A percentile compares a stretch with the other conserved stretches of the same genome.
phyloP scores from a whole-genome alignment of 2,113 vertebrate genomes.

The Psophia crepitans region DNA sequence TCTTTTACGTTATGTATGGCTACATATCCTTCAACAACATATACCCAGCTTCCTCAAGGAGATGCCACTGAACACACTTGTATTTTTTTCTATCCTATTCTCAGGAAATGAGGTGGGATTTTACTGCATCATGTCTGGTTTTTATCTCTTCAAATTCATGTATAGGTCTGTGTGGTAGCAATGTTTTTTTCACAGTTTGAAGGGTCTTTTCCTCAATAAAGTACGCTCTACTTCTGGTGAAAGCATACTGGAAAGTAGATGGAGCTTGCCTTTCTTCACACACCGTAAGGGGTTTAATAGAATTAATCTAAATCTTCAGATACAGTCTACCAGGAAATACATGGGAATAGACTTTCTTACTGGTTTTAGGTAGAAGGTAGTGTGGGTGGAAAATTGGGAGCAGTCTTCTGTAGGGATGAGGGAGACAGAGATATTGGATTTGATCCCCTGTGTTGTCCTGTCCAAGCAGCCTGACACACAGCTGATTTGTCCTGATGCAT shows the following conservation, averaged over 20 bases:
- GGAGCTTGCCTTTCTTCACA: neutral
- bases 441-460: neutral
- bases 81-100: neutral
- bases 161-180: neutral
- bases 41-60: neutral
- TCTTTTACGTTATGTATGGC: neutral
- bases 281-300: neutral
- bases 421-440: neutral
- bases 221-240: neutral
- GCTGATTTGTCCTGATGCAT: neutral
- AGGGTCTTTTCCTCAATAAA: neutral
- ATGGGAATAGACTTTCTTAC: neutral
- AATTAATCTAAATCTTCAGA: neutral
- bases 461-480: neutral
- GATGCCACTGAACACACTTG: neutral
- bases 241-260: neutral
- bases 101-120: neutral
- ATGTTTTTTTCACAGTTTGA: neutral
- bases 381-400: neutral
- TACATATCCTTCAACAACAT: neutral
- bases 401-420: neutral
- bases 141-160: neutral
- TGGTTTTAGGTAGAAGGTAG: neutral
- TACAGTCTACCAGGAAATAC: neutral
- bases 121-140: neutral